phyloP scores from a whole-genome alignment of 2,113 vertebrate genomes.

The Dryoscopus gambensis region DNA sequence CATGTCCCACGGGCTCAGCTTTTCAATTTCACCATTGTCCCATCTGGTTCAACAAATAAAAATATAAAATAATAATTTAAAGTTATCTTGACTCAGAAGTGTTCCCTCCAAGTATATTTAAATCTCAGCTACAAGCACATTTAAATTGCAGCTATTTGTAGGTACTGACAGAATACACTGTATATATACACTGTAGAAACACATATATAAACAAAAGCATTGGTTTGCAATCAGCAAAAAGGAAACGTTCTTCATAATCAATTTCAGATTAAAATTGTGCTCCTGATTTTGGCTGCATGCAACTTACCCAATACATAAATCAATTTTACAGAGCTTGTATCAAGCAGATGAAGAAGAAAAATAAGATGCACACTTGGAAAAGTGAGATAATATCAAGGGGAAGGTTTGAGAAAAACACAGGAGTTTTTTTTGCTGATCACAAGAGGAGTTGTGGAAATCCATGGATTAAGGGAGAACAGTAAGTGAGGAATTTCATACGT shows the following conservation, averaged over 20 bases:
- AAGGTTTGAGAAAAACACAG: background rate
- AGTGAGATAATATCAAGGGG: background rate
- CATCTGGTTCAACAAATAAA: constrained; percentile 75
- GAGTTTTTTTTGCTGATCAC: background rate
- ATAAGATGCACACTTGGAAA: background rate
- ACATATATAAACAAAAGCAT: background rate
- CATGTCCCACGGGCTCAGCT: constrained; percentile 96
- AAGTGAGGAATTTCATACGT: background rate
- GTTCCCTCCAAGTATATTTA: background rate
- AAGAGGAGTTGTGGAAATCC: background rate
- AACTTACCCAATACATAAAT: background rate
- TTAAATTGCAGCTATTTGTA: background rate
- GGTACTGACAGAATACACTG: background rate
- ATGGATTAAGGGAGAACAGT: background rate
- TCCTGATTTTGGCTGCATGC: background rate
- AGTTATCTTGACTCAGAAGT: background rate
- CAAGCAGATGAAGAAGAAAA: background rate
- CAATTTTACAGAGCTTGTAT: background rate
- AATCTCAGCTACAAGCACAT: background rate
- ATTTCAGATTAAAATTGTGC: background rate
- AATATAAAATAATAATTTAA: background rate
- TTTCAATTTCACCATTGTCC: constrained; percentile 95
- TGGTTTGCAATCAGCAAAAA: background rate
- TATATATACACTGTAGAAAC: too few relatives aligned
- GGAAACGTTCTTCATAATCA: background rate